Evolutionary conservation across 2,113 vertebrate genomes (phyloP).

Genomic region (Dolichallabes microphthalmus): DNA sequence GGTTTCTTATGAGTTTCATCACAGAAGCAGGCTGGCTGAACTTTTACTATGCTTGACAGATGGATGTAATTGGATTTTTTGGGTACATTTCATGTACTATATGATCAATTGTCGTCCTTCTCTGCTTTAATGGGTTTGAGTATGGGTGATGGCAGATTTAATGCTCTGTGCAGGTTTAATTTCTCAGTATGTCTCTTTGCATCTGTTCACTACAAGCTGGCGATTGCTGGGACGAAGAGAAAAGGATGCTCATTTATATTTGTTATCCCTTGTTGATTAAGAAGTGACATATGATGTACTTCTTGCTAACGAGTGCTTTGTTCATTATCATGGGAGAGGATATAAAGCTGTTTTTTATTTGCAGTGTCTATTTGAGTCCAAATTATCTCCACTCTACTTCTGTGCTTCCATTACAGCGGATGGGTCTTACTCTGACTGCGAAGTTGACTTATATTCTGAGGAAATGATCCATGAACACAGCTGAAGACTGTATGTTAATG

Average conservation of each 20-base stretch:
- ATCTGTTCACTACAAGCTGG: constrained; percentile 5
- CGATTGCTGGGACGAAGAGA: constrained; percentile 8
- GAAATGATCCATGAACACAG: constrained; percentile 9
- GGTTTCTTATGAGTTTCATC: constrained; percentile 21
- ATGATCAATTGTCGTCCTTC: constrained; percentile 21
- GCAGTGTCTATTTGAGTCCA: neutral
- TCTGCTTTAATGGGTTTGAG: constrained; percentile 28
- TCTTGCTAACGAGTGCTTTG: constrained; percentile 34
- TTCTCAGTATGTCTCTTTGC: neutral
- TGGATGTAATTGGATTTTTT: constrained; percentile 39
- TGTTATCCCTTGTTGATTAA: constrained; percentile 26
- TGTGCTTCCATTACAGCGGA: neutral
- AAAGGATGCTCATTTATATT: constrained; percentile 22
- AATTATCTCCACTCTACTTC: neutral
- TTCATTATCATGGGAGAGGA: constrained; percentile 1
- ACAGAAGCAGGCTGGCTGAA: constrained; percentile 21
- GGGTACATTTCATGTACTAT: constrained; percentile 22
- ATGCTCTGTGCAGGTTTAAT: constrained; percentile 15
- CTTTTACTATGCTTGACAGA: constrained; percentile 39
- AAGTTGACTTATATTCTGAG: neutral
- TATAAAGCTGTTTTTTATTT: constrained; percentile 15
- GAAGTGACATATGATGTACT: constrained; percentile 9
- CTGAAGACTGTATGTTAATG: constrained; percentile 20
- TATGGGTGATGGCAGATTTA: constrained; percentile 6
- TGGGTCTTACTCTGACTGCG: neutral